Conservation (phyloP, 2,113 vertebrate genomes). For the Plectropomus leopardus region DNA sequence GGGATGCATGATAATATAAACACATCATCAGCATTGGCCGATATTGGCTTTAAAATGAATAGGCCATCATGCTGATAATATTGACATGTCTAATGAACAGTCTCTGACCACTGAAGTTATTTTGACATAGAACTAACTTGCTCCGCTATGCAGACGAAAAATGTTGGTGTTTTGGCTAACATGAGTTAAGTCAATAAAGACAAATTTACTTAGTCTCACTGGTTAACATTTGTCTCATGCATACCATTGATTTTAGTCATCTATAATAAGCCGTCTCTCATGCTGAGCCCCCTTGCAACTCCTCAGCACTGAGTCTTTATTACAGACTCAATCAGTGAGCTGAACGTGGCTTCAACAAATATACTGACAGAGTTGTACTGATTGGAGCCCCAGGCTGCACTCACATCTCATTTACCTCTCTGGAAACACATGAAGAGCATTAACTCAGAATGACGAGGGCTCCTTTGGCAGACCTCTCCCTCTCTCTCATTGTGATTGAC, state of each 20-base stretch:
- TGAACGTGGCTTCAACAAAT: conserved; percentile 34
- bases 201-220: conserved; percentile 11
- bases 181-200: conserved; percentile 34
- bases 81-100: conserved; percentile 15
- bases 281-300: conserved; percentile 1
- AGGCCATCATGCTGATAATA: too few relatives aligned
- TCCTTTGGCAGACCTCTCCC: conserved; percentile 9
- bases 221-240: conserved; percentile 17
- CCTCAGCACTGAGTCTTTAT: conserved; percentile 36
- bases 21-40: too few relatives aligned
- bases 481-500: background rate
- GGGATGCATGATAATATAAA: too few relatives aligned
- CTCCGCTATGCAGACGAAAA: background rate
- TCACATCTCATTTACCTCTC: conserved; percentile 40
- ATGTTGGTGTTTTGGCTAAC: conserved; percentile 12
- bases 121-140: background rate
- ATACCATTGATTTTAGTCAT: conserved; percentile 28
- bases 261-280: conserved; percentile 25
- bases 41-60: too few relatives aligned
- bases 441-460: conserved; percentile 10
- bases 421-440: conserved; percentile 45
- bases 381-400: conserved; percentile 46
- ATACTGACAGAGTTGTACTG: conserved; percentile 27
- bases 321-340: conserved; percentile 36
- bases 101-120: conserved; percentile 7